A percentile compares a stretch with the other conserved stretches of the same genome.
Evolutionary conservation across 2,797 vertebrate genomes (phyloP).

Genomic region (Phoebastria nigripes): DNA sequence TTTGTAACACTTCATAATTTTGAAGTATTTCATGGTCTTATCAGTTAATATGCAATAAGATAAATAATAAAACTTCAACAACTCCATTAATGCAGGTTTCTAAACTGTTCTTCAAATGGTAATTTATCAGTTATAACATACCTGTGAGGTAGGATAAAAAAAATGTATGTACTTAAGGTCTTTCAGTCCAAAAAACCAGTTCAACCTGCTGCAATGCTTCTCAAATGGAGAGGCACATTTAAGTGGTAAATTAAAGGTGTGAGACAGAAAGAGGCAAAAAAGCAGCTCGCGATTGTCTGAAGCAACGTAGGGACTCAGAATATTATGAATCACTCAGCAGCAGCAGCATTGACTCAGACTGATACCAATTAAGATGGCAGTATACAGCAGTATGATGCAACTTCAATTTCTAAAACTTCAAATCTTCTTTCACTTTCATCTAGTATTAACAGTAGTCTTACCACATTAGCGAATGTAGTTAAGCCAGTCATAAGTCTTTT

Average conservation of each 20-base stretch:
- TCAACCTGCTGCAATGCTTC: background rate
- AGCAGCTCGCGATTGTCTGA: background rate
- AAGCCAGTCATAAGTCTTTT: background rate
- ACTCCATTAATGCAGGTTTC: background rate
- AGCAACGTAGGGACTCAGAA: background rate
- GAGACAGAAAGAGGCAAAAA: background rate
- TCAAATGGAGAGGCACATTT: background rate
- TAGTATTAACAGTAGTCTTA: background rate
- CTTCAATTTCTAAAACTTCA: background rate
- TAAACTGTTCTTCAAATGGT: background rate
- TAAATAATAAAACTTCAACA: background rate
- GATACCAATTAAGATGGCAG: accelerated
- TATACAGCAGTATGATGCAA: background rate
- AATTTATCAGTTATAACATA: background rate
- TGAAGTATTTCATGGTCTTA: background rate
- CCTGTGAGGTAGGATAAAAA: background rate
- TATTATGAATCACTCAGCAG: background rate
- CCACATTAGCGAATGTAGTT: background rate
- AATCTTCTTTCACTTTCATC: background rate
- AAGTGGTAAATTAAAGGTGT: background rate
- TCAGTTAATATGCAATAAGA: background rate
- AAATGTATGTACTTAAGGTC: background rate
- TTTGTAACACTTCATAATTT: background rate
- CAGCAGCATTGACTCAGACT: background rate
- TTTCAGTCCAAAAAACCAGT: background rate